A percentile compares a stretch with the other conserved stretches of the same genome.
phyloP scores from a whole-genome alignment of 2,888 invertebrate genomes.

The Thymelicus sylvestris region DNA sequence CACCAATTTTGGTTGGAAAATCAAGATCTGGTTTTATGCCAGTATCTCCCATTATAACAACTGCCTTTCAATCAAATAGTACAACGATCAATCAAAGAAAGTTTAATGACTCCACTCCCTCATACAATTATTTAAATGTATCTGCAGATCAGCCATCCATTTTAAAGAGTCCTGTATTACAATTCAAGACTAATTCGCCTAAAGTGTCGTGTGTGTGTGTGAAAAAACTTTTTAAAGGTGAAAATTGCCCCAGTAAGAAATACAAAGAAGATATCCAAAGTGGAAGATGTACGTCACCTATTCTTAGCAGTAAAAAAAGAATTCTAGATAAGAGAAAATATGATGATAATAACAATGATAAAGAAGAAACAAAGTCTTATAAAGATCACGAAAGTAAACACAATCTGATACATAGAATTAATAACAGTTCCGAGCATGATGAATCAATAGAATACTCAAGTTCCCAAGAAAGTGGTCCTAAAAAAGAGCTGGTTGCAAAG shows the following conservation, averaged over 20 bases:
- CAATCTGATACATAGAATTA: background rate
- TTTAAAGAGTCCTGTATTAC: slow-evolving; percentile 63
- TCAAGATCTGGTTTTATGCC: slow-evolving; percentile 20
- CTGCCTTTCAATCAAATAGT: slow-evolving; percentile 37
- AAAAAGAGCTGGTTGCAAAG: slow-evolving; percentile 53
- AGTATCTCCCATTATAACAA: slow-evolving; percentile 54
- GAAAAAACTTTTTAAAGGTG: slow-evolving; percentile 57
- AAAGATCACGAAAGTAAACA: background rate
- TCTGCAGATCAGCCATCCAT: slow-evolving; percentile 25
- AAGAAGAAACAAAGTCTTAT: background rate
- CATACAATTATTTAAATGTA: slow-evolving; percentile 42
- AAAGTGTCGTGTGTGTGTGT: slow-evolving; percentile 52
- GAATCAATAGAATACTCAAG: slow-evolving; percentile 13
- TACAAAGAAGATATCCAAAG: slow-evolving; percentile 21
- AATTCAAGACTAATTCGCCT: slow-evolving; percentile 51
- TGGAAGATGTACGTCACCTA: slow-evolving; percentile 33
- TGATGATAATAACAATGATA: background rate
- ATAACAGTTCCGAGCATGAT: background rate
- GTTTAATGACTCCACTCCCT: slow-evolving; percentile 53
- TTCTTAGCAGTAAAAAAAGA: slow-evolving; percentile 16
- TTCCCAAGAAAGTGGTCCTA: slow-evolving; percentile 14
- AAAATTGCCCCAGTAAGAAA: background rate
- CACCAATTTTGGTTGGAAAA: slow-evolving; percentile 50
- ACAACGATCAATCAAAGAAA: background rate
- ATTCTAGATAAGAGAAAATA: slow-evolving; percentile 10